Base-by-base conservation (phyloP, 2,888 invertebrate species). In the Hesperia comma region DNA sequence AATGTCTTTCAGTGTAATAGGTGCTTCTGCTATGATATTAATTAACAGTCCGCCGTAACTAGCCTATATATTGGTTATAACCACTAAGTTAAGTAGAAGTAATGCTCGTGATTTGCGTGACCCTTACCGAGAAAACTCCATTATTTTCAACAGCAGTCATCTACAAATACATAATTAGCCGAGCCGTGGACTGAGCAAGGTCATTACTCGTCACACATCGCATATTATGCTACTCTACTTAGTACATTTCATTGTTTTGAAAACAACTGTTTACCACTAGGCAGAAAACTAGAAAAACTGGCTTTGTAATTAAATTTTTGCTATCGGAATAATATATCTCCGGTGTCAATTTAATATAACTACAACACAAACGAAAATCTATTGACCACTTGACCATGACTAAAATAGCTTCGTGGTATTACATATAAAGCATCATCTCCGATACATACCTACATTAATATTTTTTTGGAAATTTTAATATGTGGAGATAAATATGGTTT, bases 171-270 rank as follows among this genome's bases (percentile, higher is more conserved):
- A 58, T 76, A 84, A 85, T 83, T 82, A 83, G 78, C 74, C 77
- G 79, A 78, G 76, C 76, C 74, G 73, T 72, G 77, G 77, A 83
- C 82, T 77, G 79, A 77, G 77, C 86, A 87, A 87, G 86, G 87
- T 83, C 83, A 79, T 55, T 66, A 66, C 66, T 66, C 66, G 60
- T 66, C 46, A 66, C 66, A 66, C 66, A 55, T 61, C 66, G 57
- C 54, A 53, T 66, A 66, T 41, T 33, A 57, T 41, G 58, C 64
- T 64, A 58, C 40, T 58, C 64, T 58, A 51, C 51, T 26, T 51
- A 53, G 41, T 33, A 57, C 19, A 32, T 57, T 26, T 46, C 8
- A 21, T 55, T 21, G 56, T 57, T 49, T 51, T 51, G 46, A 63
- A 56, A 19, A 55, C 4, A 63, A 54, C 26, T 41, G 46, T 46